Evolutionary conservation across 2,888 invertebrate genomes (phyloP).

Genomic region (Limnephilus marmoratus): DNA sequence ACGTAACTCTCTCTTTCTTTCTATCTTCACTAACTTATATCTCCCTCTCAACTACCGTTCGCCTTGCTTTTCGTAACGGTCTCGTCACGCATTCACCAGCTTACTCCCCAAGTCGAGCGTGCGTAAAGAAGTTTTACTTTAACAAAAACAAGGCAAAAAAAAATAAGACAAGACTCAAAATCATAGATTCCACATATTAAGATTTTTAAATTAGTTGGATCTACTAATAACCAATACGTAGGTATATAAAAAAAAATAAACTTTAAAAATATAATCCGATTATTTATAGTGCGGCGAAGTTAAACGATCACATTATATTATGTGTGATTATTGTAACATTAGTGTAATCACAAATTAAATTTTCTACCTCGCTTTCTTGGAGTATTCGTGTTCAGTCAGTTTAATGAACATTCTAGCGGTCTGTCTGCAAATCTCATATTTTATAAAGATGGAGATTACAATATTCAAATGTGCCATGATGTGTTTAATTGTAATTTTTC

Average conservation of each 20-base stretch:
- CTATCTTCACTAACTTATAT: too few relatives aligned
- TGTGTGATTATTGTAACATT: neutral
- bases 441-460: neutral
- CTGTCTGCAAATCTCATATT: neutral
- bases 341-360: neutral
- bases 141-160: too few relatives aligned
- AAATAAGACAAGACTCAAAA: too few relatives aligned
- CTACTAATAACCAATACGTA: neutral
- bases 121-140: too few relatives aligned
- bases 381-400: neutral
- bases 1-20: too few relatives aligned
- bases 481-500: neutral
- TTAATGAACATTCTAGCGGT: neutral
- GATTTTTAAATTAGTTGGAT: too few relatives aligned
- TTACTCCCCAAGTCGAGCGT: too few relatives aligned
- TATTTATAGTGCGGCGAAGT: neutral
- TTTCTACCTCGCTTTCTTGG: neutral
- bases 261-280: neutral
- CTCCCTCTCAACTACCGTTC: too few relatives aligned
- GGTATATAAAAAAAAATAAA: neutral
- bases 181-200: too few relatives aligned
- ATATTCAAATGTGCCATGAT: neutral
- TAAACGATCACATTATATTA: neutral
- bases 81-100: too few relatives aligned
- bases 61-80: too few relatives aligned